Percentiles rank a stretch among this genome's conserved stretches.
These are phyloP conservation scores for Ellobius talpinus DNA, from an alignment of 2,113 vertebrate genomes.

Conservation along the genomic window DNA sequence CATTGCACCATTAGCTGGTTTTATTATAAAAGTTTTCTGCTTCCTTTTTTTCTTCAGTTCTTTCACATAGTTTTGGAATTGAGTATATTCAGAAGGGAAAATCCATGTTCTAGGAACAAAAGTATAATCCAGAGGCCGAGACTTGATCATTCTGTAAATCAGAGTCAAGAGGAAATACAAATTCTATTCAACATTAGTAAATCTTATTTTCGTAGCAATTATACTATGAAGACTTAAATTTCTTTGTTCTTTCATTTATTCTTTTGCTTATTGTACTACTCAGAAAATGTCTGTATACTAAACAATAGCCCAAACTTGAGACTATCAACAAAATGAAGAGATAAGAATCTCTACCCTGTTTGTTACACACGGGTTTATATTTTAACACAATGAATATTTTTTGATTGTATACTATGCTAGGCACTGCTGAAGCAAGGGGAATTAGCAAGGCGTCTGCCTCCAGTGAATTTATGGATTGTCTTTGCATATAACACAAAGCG, in stretches of 20 bases:
- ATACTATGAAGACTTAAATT: conserved; percentile 24
- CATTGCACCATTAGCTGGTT: conserved; percentile 99
- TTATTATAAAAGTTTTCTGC: conserved; percentile 98
- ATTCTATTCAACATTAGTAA: conserved; percentile 40
- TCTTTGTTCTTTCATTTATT: not conserved
- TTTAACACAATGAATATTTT: not conserved
- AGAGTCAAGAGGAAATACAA: conserved; percentile 41
- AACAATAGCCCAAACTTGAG: not conserved
- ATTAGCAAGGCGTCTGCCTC: not conserved
- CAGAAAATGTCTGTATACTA: not conserved
- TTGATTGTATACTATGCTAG: not conserved
- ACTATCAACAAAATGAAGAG: not conserved
- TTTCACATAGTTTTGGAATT: conserved; percentile 98
- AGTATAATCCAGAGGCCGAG: conserved; percentile 96
- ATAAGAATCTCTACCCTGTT: not conserved
- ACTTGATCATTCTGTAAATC: conserved; percentile 95
- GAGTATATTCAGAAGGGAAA: conserved; percentile 97
- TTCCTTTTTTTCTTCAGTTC: conserved; percentile 96
- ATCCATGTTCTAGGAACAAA: conserved; percentile 99
- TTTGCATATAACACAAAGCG: conserved; percentile 1
- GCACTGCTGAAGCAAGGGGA: conserved; percentile 5
- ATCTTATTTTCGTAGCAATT: not conserved
- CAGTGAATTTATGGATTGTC: not conserved
- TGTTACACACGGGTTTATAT: not conserved
- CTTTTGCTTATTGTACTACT: not conserved